phyloP scores from a whole-genome alignment of 2,113 vertebrate species.

The Tapirus terrestris region DNA sequence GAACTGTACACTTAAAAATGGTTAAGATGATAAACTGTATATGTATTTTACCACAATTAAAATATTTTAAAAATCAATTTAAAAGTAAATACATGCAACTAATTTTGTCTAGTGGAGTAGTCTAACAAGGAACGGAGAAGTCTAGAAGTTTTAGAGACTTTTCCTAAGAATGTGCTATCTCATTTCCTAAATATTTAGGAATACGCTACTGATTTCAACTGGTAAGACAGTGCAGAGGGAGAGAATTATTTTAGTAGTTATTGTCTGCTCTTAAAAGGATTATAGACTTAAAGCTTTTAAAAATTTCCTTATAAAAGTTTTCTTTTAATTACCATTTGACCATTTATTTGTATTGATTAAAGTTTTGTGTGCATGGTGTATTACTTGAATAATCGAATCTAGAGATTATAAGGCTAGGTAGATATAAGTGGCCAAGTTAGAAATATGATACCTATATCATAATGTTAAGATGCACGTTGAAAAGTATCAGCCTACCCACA shows the following conservation, averaged over 20 bases:
- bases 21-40: not conserved
- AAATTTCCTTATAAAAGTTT: not conserved
- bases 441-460: not conserved
- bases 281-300: not conserved
- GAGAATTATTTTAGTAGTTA: not conserved
- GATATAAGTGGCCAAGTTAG: not conserved
- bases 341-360: not conserved
- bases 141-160: not conserved
- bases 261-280: not conserved
- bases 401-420: not conserved
- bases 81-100: constrained; percentile 1
- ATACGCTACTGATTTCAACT: not conserved
- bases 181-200: constrained; percentile 6
- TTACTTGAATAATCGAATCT: not conserved
- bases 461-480: not conserved
- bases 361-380: not conserved
- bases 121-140: not conserved
- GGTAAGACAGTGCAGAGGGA: not conserved
- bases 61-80: not conserved
- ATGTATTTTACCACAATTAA: not conserved
- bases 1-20: not conserved
- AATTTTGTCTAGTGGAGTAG: not conserved
- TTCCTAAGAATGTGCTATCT: not conserved
- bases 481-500: not conserved
- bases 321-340: not conserved